Evolutionary conservation across 64 coral and sea anemone genomes (phyloP), one percentile per base, ranked within the genome.

Genomic region (Montipora sp.): DNA sequence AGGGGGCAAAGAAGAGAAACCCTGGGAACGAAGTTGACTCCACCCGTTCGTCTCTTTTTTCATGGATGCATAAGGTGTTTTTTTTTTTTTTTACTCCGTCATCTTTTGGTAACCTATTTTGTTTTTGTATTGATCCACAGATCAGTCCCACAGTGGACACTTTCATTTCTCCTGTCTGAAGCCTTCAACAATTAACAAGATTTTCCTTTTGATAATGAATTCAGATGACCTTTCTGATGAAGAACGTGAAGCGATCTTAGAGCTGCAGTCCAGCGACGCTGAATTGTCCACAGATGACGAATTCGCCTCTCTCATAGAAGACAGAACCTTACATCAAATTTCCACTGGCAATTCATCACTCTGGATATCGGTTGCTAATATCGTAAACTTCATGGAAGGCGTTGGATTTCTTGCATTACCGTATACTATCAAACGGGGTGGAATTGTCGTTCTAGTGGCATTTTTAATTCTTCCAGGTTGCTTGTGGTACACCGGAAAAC

Each of bases 301-400:
- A 63, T 12, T 14, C 8, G 13, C 2, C 3, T 15, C 3, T 11
- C 59, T 3, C 9, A 14, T 63, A 11, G 59, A 63, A 12, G 59
- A 63, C 9, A 15, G 59, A 63, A 63, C 5, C 51, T 55, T 10
- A 5, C 51, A 7, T 55, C 1, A 55, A 55, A 55, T 3, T 16
- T 63, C 59, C 59, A 14, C 59, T 12, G 59, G 13, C 59, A 63
- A 63, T 15, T 63, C 59, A 63, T 63, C 8, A 63, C 8, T 63
- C 13, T 67, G 83, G 84, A 87, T 20, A 48, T 20, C 67, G 15
- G 51, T 61, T 19, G 13, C 73, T 45, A 87, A 87, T 70, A 24
- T 75, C 19, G 14, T 87, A 6, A 87, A 87, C 84, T 87, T 19
- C 68, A 87, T 87, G 27, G 84, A 87, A 45, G 84, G 84, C 20